Conservation (phyloP, 2,888 invertebrate species). For the Boloria selene region DNA sequence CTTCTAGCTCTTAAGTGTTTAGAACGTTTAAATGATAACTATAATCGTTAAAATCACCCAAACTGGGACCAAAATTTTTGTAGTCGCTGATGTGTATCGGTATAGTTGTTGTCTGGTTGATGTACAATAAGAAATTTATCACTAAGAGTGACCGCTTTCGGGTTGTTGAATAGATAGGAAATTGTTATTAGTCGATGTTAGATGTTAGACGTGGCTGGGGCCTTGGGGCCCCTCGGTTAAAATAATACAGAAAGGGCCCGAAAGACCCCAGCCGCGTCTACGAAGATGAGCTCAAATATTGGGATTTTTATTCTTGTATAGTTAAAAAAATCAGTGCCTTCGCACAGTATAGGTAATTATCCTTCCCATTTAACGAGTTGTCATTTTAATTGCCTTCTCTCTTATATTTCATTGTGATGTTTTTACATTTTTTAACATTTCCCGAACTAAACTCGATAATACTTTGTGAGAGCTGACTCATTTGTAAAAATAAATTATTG, state of each 20-base stretch:
- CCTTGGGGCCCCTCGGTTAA: neutral
- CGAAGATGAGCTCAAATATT: slow-evolving; percentile 65
- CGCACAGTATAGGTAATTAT: slow-evolving; percentile 42
- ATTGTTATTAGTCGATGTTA: slow-evolving; percentile 51
- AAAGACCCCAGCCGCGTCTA: slow-evolving; percentile 40
- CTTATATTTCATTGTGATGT: slow-evolving; percentile 48
- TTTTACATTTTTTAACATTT: slow-evolving; percentile 58
- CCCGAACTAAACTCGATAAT: slow-evolving; percentile 63
- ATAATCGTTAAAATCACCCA: slow-evolving; percentile 46
- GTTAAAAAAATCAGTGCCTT: slow-evolving; percentile 50
- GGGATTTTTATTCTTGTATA: slow-evolving; percentile 53
- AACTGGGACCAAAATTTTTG: slow-evolving; percentile 74
- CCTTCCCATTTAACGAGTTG: slow-evolving; percentile 45
- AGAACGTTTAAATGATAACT: neutral
- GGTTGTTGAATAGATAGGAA: slow-evolving; percentile 70
- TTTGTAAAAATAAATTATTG: slow-evolving; percentile 84
- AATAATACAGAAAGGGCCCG: neutral
- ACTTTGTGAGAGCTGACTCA: slow-evolving; percentile 75
- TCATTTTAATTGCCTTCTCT: slow-evolving; percentile 46
- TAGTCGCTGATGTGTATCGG: slow-evolving; percentile 58
- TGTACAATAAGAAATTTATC: slow-evolving; percentile 69
- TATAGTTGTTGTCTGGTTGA: slow-evolving; percentile 59
- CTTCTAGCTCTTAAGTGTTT: slow-evolving; percentile 1
- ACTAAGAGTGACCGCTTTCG: slow-evolving; percentile 69
- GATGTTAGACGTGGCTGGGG: neutral